Percentiles rank a stretch among this genome's conserved stretches.
Conservation (phyloP, 2,888 invertebrate species). For the Orchesella flavescens region DNA sequence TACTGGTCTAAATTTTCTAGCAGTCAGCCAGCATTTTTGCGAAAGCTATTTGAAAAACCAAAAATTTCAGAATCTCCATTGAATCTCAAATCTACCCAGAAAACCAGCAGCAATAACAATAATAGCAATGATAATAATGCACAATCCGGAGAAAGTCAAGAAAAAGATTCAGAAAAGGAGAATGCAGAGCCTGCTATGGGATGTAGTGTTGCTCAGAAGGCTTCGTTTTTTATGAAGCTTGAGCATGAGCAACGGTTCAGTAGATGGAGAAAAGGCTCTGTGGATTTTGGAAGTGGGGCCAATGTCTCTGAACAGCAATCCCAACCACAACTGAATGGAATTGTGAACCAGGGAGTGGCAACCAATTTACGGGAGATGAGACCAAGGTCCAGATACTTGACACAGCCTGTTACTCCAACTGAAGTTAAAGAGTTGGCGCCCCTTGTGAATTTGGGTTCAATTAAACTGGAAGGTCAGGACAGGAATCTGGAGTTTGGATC, state of each 20-base stretch:
- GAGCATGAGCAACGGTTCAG: conserved; percentile 71
- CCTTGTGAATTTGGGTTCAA: conserved; percentile 13
- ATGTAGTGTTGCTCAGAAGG: conserved; percentile 71
- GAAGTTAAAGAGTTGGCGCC: conserved; percentile 51
- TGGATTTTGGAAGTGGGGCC: conserved; percentile 43
- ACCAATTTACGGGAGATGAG: conserved; percentile 29
- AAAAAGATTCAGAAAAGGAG: conserved; percentile 41
- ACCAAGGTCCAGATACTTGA: conserved; percentile 56
- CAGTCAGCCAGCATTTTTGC: conserved; percentile 68
- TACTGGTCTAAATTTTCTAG: conserved; percentile 69
- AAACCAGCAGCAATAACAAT: neutral
- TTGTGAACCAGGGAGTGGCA: neutral
- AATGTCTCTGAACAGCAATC: neutral
- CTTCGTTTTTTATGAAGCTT: conserved; percentile 70
- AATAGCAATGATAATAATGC: neutral
- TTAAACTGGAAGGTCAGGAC: neutral
- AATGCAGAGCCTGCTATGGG: conserved; percentile 64
- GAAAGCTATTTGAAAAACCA: conserved; percentile 68
- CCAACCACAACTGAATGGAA: neutral
- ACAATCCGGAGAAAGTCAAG: conserved; percentile 23
- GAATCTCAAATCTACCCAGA: conserved; percentile 21
- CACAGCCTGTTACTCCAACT: conserved; percentile 67
- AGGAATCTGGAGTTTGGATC: conserved; percentile 47
- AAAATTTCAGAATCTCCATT: conserved; percentile 44
- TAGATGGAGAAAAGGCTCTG: conserved; percentile 70